A percentile compares a stretch with the other conserved stretches of the same genome.
These are phyloP conservation scores for Cataglyphis cursor DNA, from an alignment of 2,888 invertebrate genomes.

Conservation along the genomic window DNA sequence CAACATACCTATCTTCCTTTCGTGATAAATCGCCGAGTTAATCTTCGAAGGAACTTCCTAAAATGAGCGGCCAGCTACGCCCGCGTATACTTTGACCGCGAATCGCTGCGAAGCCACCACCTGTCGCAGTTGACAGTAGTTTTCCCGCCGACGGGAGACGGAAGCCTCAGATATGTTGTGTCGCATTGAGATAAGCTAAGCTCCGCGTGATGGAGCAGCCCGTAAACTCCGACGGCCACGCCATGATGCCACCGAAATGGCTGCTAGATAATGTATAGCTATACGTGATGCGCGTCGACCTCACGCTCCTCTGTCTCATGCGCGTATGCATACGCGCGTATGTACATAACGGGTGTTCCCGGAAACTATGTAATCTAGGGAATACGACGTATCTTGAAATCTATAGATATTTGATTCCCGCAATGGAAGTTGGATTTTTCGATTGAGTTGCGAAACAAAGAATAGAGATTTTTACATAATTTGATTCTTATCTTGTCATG, in stretches of 20 bases:
- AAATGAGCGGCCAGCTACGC: conserved; percentile 70
- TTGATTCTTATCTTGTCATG: not conserved
- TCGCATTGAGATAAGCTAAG: conserved; percentile 85
- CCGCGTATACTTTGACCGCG: conserved; percentile 79
- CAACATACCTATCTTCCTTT: conserved; percentile 73
- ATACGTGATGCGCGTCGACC: conserved; percentile 70
- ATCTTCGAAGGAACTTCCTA: conserved; percentile 82
- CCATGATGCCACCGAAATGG: conserved; percentile 84
- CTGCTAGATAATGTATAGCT: conserved; percentile 83
- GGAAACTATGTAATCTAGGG: not conserved
- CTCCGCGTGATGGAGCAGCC: conserved; percentile 85
- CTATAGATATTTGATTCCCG: not conserved
- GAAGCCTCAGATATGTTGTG: conserved; percentile 85
- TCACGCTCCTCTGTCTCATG: conserved; percentile 58
- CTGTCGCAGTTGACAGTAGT: conserved; percentile 80
- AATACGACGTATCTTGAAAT: not conserved
- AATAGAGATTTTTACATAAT: not conserved
- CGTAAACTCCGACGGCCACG: conserved; percentile 82
- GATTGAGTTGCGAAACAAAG: not conserved
- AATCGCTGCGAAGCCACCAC: conserved; percentile 77
- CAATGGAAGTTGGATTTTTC: not conserved
- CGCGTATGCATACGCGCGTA: conserved; percentile 18
- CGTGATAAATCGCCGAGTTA: conserved; percentile 80
- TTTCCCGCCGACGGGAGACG: conserved; percentile 78
- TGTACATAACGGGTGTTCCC: conserved; percentile 36